phyloP scores from a whole-genome alignment of 2,888 invertebrate species.

The Caenorhabditis zanzibari region DNA sequence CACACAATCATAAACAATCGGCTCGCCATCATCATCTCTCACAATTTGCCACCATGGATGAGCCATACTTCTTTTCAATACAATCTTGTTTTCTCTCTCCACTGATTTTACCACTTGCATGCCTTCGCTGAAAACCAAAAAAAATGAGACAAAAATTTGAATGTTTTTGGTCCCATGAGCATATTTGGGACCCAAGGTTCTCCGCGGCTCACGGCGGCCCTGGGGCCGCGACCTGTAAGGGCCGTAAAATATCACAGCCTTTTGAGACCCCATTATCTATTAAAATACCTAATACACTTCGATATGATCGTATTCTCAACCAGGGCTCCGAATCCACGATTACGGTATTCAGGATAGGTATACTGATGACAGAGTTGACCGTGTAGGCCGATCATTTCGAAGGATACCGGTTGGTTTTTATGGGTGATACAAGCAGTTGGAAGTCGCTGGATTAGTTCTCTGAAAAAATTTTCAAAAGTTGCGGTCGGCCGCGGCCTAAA shows the following conservation, averaged over 20 bases:
- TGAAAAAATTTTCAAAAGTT: background rate
- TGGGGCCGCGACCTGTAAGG: too few species aligned
- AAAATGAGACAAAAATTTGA: too few species aligned
- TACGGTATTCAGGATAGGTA: slow-evolving; percentile 43
- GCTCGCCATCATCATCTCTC: slow-evolving; percentile 1
- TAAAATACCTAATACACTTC: slow-evolving; percentile 33
- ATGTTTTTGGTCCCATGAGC: too few species aligned
- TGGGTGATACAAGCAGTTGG: slow-evolving; percentile 37
- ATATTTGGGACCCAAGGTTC: too few species aligned
- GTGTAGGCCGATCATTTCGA: slow-evolving; percentile 50
- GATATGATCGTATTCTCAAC: slow-evolving; percentile 16
- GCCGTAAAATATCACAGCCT: too few species aligned
- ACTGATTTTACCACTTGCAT: slow-evolving; percentile 25
- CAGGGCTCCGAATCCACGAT: slow-evolving; percentile 40
- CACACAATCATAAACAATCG: slow-evolving; percentile 7
- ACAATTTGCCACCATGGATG: slow-evolving; percentile 10
- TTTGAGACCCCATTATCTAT: too few species aligned
- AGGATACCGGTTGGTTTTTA: slow-evolving; percentile 22
- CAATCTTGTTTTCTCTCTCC: background rate
- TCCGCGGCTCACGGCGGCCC: too few species aligned
- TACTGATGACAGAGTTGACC: slow-evolving; percentile 43
- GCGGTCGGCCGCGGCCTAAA: too few species aligned
- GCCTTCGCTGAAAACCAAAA: slow-evolving; percentile 34
- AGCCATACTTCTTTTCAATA: slow-evolving; percentile 9
- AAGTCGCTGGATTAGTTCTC: slow-evolving; percentile 34